These are phyloP conservation scores for Thinocorus orbignyianus DNA, from an alignment of 2,113 vertebrate genomes.

Conservation along the genomic window DNA sequence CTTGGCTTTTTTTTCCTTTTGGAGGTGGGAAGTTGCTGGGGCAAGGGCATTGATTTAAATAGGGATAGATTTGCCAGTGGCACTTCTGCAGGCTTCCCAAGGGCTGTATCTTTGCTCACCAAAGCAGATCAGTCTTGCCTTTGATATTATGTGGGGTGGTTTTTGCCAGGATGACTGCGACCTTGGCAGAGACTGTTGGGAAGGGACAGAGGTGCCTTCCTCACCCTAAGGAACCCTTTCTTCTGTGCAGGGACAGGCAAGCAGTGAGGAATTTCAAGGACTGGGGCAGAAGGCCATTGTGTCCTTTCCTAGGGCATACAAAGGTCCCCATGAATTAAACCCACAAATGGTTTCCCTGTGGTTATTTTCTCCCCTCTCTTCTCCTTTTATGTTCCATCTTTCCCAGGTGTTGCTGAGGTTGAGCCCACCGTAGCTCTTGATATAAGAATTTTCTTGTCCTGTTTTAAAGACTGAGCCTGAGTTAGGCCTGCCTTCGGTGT, in stretches of 20 bases:
- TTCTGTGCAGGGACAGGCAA: fast-evolving
- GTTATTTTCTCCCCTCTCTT: background rate
- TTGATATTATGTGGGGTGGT: background rate
- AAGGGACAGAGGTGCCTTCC: background rate
- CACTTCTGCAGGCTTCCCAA: background rate
- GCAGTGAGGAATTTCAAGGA: background rate
- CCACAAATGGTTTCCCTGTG: background rate
- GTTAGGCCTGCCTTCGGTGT: background rate
- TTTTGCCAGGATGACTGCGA: background rate
- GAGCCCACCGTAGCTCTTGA: background rate
- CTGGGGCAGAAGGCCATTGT: background rate
- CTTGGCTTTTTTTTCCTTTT: background rate
- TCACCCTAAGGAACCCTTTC: background rate
- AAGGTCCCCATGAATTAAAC: background rate
- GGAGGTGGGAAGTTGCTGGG: background rate
- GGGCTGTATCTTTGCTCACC: background rate
- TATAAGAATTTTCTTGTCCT: background rate
- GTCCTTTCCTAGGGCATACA: background rate
- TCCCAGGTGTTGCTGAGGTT: background rate
- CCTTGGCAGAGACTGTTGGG: background rate
- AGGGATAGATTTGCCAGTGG: background rate
- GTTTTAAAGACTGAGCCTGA: background rate
- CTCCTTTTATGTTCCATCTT: background rate
- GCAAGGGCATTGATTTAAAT: background rate
- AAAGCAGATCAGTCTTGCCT: background rate